Evolutionary conservation across 1,140 invertebrate species (phyloP).

Genomic region (Pseudomyrmex flavicornis): DNA sequence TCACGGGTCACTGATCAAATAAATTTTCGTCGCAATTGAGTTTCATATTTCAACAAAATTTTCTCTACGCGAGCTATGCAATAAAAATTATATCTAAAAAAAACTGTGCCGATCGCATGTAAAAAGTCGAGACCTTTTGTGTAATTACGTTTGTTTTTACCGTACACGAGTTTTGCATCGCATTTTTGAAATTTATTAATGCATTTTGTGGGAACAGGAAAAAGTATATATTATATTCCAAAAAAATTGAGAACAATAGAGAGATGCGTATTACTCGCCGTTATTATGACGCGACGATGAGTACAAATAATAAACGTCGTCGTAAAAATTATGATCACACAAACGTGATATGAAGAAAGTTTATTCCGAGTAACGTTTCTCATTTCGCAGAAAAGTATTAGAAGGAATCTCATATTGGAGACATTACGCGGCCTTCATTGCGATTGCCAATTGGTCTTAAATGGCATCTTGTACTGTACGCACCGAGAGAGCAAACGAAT

Average conservation of each 20-base stretch:
- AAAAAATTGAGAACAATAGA: neutral
- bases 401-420: conserved; percentile 32
- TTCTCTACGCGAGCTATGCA: neutral
- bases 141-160: too few species aligned
- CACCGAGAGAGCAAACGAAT: conserved; percentile 50
- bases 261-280: too few species aligned
- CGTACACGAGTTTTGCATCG: neutral
- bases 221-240: neutral
- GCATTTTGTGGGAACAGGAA: neutral
- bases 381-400: conserved; percentile 59
- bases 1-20: neutral
- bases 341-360: neutral
- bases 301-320: neutral
- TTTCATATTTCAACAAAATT: conserved; percentile 1
- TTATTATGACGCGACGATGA: too few species aligned
- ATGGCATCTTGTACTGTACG: conserved; percentile 42
- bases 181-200: neutral
- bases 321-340: neutral
- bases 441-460: conserved; percentile 64
- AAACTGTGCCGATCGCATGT: neutral
- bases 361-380: conserved; percentile 32
- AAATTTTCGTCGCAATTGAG: neutral
- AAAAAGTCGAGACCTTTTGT: neutral
- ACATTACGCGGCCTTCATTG: conserved; percentile 21
- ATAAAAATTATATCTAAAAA: neutral